Conservation (phyloP, 2,888 invertebrate species). For the Erynnis tages region DNA sequence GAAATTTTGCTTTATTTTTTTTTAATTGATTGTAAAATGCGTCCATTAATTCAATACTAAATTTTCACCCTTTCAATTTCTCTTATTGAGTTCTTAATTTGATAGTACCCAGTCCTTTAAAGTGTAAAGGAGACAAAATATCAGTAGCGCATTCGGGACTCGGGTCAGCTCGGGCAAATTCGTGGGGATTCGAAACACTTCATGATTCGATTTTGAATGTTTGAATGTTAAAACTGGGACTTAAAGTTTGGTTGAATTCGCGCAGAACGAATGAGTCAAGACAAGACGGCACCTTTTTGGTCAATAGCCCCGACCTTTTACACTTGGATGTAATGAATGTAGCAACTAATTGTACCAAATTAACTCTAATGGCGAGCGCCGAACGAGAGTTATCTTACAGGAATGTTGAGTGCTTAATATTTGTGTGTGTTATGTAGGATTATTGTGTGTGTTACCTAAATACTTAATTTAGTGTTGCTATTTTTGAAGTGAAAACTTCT, state of each 20-base stretch:
- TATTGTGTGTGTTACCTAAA: conserved; percentile 1
- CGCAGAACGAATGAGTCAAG: not conserved
- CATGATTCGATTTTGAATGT: not conserved
- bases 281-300: conserved; percentile 10
- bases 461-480: no score
- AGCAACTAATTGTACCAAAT: conserved; percentile 41
- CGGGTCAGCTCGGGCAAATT: no score
- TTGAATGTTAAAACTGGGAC: not conserved
- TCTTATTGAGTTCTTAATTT: no score
- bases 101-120: no score
- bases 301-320: conserved; percentile 31
- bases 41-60: no score
- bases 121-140: no score
- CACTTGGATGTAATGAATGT: conserved; percentile 25
- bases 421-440: no score
- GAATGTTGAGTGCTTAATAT: conserved; percentile 29
- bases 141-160: no score
- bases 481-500: no score
- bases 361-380: conserved; percentile 38
- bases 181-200: no score
- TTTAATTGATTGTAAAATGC: no score
- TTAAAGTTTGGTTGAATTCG: not conserved
- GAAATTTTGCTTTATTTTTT: not conserved
- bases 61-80: no score
- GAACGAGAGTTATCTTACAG: conserved; percentile 36